Base-by-base conservation (phyloP, 2,888 invertebrate species). In the Hemistola chrysoprasaria region DNA sequence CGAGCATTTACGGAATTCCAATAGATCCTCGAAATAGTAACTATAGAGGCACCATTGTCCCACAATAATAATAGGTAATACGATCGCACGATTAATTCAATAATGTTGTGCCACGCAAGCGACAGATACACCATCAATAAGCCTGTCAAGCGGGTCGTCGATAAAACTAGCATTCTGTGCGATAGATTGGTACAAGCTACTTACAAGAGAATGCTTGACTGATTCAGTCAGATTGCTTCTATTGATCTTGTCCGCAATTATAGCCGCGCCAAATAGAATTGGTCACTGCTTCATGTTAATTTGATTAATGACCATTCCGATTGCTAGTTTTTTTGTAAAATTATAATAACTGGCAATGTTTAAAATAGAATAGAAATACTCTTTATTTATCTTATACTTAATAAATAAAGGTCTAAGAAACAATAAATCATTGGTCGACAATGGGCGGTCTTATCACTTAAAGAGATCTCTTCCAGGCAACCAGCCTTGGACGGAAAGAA, bases 81-180 rank as follows among this genome's bases (percentile, higher is more conserved):
- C 20, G 27, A 35, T 39, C 34, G 48, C 56, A 31, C 59, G 59
- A 69, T 70, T 66, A 66, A 58, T 59, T 59, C 56, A 56, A 67
- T 67, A 70, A 62, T 65, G 65, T 65, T 65, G 60, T 62, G 62
- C 56, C 44, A 50, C 29, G 65, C 61, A 69, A 63, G 66, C 66
- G 63, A 70, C 65, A 61, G 59, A 55, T 33, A 45, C 55, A 59
- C 69, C 71, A 81, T 82, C 76, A 77, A 81, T 82, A 72, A 73
- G 53, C 41, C 69, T 78, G 81, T 74, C 77, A 69, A 71, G 65
- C 55, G 41, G 53, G 33, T 30, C 72, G 81, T 82, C 75, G 76
- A 80, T 82, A 72, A 74, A 53, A 46, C 69, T 77, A 80, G 72
- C 77, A 69, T 70, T 65, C 52, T 43, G 48, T 70, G 72, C 72